A percentile compares a stretch with the other conserved stretches of the same genome.
Evolutionary conservation across 2,888 invertebrate species (phyloP).

Genomic region (Bombylius discolor): DNA sequence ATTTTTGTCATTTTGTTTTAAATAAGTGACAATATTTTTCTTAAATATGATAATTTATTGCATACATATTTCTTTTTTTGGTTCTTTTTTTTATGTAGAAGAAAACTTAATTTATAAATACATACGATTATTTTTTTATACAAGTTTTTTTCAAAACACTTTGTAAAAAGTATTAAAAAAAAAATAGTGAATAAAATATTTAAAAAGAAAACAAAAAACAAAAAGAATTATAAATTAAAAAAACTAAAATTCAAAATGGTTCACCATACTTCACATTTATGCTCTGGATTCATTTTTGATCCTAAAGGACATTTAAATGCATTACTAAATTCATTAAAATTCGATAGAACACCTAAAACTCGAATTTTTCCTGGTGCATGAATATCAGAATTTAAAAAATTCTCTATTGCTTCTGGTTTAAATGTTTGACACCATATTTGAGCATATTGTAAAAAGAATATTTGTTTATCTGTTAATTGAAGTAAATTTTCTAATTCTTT

Average conservation of each 20-base stretch:
- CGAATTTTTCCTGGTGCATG: constrained; percentile 17
- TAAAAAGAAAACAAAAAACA: too few relatives aligned
- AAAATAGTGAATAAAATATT: too few relatives aligned
- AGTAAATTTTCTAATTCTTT: constrained; percentile 15
- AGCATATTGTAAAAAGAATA: constrained; percentile 18
- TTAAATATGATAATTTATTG: too few relatives aligned
- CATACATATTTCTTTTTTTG: too few relatives aligned
- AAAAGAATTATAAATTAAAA: background rate
- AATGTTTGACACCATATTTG: constrained; percentile 18
- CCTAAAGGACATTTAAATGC: constrained; percentile 14
- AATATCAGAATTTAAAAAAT: constrained; percentile 12
- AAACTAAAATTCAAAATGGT: background rate
- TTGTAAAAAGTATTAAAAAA: too few relatives aligned
- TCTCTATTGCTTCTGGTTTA: constrained; percentile 14
- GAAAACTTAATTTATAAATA: too few relatives aligned
- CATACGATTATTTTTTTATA: too few relatives aligned
- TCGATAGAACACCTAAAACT: constrained; percentile 15
- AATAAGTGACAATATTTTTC: too few relatives aligned
- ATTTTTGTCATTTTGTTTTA: too few relatives aligned
- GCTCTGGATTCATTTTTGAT: background rate
- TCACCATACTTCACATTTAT: background rate
- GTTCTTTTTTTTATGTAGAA: too few relatives aligned
- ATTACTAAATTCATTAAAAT: constrained; percentile 14
- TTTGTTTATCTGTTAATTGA: constrained; percentile 14
- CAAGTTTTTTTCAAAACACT: too few relatives aligned